Conservation (phyloP, 30 jellyfish, hydroid and myxozoan genomes). For the Aurelia coerulea region DNA sequence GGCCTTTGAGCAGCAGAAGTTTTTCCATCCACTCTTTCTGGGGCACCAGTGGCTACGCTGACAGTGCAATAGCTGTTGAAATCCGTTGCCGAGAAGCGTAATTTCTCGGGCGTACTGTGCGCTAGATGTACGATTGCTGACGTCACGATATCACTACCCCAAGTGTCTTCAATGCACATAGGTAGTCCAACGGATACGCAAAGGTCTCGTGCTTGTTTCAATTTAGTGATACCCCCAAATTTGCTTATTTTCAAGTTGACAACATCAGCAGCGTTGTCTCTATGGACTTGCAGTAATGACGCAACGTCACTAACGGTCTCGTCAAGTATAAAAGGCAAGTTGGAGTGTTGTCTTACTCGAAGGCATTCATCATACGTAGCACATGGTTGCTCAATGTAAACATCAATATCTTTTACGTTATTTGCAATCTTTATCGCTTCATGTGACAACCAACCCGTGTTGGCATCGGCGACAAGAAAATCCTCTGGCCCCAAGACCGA, state of each 20-base stretch:
- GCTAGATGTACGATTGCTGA: constrained; percentile 52
- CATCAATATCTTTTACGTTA: constrained; percentile 57
- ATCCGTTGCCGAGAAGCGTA: constrained; percentile 62
- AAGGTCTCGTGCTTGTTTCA: constrained; percentile 63
- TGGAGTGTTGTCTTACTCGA: constrained; percentile 54
- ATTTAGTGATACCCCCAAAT: constrained; percentile 54
- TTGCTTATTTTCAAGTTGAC: constrained; percentile 63
- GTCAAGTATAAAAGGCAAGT: constrained; percentile 56
- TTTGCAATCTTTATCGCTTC: constrained; percentile 54
- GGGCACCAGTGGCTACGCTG: constrained; percentile 54
- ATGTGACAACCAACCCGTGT: constrained; percentile 71
- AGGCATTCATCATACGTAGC: constrained; percentile 65
- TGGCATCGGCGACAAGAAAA: constrained; percentile 65
- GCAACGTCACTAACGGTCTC: constrained; percentile 49
- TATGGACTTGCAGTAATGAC: constrained; percentile 41
- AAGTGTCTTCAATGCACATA: constrained; percentile 69
- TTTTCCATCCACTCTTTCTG: constrained; percentile 33
- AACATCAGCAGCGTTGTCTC: constrained; percentile 48
- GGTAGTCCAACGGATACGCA: constrained; percentile 67
- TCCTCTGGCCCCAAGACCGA: constrained; percentile 48
- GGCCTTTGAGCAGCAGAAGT: constrained; percentile 45
- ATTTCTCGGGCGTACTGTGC: constrained; percentile 65
- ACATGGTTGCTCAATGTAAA: constrained; percentile 67
- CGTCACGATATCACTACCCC: constrained; percentile 70
- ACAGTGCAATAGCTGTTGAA: constrained; percentile 61